phyloP scores from a whole-genome alignment of 2,888 invertebrate species.

The Pimpla rufipes region DNA sequence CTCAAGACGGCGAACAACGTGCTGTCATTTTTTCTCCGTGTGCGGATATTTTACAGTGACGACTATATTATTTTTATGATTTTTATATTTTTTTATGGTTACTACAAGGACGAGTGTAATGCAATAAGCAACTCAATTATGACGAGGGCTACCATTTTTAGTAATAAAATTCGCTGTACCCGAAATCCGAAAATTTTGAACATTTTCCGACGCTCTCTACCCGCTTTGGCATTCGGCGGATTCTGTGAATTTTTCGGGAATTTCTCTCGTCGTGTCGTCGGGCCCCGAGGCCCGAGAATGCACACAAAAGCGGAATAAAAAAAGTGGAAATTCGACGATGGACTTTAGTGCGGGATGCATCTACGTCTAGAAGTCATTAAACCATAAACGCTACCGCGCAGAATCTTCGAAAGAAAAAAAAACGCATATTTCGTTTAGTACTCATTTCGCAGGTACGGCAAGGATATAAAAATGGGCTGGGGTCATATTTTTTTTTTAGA shows the following conservation, averaged over 20 bases:
- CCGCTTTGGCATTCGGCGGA: neutral
- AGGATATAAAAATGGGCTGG: constrained; percentile 48
- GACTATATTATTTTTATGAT: constrained; percentile 15
- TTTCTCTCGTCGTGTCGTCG: neutral
- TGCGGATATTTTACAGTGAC: no score
- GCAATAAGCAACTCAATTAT: no score
- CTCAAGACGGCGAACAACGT: no score
- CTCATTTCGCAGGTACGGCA: constrained; percentile 23
- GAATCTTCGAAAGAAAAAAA: constrained; percentile 53
- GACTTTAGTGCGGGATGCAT: constrained; percentile 7
- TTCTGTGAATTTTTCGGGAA: neutral
- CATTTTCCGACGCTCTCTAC: no score
- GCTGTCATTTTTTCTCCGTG: constrained; percentile 17
- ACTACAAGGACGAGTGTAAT: no score
- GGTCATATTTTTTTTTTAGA: constrained; percentile 54
- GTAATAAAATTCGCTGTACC: no score
- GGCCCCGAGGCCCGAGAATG: neutral
- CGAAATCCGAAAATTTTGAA: no score
- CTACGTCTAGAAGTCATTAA: constrained; percentile 72
- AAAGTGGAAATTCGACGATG: constrained; percentile 58
- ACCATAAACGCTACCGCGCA: constrained; percentile 73
- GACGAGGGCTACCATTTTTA: no score
- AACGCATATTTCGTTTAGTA: constrained; percentile 51
- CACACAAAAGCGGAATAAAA: constrained; percentile 24
- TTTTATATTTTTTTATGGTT: neutral